These are phyloP conservation scores for Choloepus hoffmanni DNA, from an alignment of 2,113 vertebrate species.

Conservation along the genomic window DNA sequence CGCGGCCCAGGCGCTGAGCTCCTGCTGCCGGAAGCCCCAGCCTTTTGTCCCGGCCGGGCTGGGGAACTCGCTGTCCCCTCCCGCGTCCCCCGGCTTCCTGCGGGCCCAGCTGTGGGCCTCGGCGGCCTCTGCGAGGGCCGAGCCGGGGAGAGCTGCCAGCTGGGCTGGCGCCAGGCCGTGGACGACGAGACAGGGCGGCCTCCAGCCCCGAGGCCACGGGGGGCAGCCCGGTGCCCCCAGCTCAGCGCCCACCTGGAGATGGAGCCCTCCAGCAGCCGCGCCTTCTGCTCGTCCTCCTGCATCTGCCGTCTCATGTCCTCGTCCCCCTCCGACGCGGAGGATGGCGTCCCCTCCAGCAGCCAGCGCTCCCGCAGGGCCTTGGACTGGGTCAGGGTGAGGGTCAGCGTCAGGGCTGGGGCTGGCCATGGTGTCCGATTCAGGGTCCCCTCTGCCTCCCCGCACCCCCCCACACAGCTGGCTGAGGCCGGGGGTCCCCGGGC, in stretches of 20 bases:
- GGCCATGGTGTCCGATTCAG: too few relatives aligned
- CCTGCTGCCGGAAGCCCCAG: not conserved
- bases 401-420: not conserved
- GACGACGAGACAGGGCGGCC: too few relatives aligned
- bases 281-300: constrained; percentile 92
- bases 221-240: not conserved
- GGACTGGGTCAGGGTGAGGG: constrained; percentile 85
- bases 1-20: accelerated
- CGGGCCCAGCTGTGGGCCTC: not conserved
- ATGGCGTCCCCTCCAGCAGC: constrained; percentile 94
- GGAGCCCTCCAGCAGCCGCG: constrained; percentile 91
- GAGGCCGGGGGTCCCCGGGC: not conserved
- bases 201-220: not conserved
- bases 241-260: constrained; percentile 89
- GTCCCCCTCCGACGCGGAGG: constrained; percentile 90
- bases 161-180: not conserved
- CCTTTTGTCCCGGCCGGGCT: not conserved
- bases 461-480: not conserved
- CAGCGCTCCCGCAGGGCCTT: constrained; percentile 95
- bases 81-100: constrained; percentile 51
- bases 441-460: not conserved
- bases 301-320: constrained; percentile 91
- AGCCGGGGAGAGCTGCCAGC: not conserved
- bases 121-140: not conserved
- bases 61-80: not conserved